phyloP scores from a whole-genome alignment of 2,888 invertebrate species.

The Tetranychus piercei region DNA sequence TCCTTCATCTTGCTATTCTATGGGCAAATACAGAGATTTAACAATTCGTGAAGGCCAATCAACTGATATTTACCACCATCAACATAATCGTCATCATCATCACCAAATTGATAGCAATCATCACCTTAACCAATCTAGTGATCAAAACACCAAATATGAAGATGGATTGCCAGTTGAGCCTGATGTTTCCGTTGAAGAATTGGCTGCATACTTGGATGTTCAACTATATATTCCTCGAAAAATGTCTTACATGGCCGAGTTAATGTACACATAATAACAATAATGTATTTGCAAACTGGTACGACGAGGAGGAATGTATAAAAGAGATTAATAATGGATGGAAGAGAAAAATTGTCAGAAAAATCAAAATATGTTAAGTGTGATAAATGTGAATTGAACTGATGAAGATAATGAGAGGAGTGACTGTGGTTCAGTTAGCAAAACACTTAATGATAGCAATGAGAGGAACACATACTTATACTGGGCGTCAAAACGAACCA shows the following conservation, averaged over 20 bases:
- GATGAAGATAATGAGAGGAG: too few species aligned
- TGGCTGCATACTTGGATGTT: constrained; percentile 86
- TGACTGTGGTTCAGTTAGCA: too few species aligned
- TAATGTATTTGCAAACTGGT: not conserved
- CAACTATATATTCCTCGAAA: constrained; percentile 90
- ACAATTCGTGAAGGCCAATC: not conserved
- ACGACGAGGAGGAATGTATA: not conserved
- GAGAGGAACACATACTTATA: too few species aligned
- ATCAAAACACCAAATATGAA: not conserved
- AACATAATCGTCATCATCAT: not conserved
- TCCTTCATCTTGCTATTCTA: not conserved
- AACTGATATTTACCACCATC: not conserved
- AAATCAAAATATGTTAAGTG: too few species aligned
- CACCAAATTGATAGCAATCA: not conserved
- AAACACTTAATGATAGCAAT: too few species aligned
- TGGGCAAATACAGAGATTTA: not conserved
- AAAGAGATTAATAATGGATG: too few species aligned
- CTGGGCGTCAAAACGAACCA: too few species aligned
- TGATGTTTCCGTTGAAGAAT: constrained; percentile 55
- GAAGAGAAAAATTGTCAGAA: too few species aligned
- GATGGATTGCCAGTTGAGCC: not conserved
- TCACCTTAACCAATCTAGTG: not conserved
- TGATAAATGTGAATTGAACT: too few species aligned
- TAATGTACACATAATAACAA: constrained; percentile 62
- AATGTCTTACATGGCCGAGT: constrained; percentile 93